Evolutionary conservation across 2,113 vertebrate genomes (phyloP).

Genomic region (Hylia prasina): DNA sequence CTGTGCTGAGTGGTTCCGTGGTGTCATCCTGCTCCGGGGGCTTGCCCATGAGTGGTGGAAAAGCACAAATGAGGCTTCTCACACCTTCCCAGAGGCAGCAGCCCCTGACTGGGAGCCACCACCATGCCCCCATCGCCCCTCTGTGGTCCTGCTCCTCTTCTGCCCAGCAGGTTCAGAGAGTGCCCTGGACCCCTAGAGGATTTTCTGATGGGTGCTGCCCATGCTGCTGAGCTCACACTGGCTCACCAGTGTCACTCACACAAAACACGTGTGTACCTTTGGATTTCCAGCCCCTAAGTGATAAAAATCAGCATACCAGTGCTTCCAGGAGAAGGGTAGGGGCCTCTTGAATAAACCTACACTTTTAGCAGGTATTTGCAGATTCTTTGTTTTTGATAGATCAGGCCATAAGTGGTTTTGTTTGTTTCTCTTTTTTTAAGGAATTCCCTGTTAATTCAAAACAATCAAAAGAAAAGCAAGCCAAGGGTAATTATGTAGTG

Average conservation of each 20-base stretch:
- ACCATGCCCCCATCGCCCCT: fast-evolving
- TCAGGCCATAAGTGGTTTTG: neutral
- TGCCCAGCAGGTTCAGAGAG: neutral
- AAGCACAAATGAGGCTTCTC: neutral
- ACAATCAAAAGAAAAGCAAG: neutral
- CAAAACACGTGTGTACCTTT: neutral
- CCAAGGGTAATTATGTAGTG: neutral
- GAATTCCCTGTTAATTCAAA: neutral
- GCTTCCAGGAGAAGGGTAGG: neutral
- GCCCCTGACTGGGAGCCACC: neutral
- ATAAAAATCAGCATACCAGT: neutral
- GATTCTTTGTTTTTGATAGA: neutral
- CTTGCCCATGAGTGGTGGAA: fast-evolving
- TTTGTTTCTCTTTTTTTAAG: neutral
- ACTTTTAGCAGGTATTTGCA: neutral
- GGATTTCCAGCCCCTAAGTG: neutral
- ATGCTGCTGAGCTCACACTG: neutral
- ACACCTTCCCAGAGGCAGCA: neutral
- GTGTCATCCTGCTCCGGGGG: neutral
- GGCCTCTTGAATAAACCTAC: neutral
- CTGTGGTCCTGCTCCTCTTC: neutral
- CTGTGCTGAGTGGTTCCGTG: fast-evolving
- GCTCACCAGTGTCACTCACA: fast-evolving
- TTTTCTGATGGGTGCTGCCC: no score
- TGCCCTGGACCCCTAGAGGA: neutral